Percentiles rank a stretch among this genome's conserved stretches.
These are phyloP conservation scores for Phylloscopus trochiloides DNA, from an alignment of 2,113 vertebrate species.

Conservation along the genomic window DNA sequence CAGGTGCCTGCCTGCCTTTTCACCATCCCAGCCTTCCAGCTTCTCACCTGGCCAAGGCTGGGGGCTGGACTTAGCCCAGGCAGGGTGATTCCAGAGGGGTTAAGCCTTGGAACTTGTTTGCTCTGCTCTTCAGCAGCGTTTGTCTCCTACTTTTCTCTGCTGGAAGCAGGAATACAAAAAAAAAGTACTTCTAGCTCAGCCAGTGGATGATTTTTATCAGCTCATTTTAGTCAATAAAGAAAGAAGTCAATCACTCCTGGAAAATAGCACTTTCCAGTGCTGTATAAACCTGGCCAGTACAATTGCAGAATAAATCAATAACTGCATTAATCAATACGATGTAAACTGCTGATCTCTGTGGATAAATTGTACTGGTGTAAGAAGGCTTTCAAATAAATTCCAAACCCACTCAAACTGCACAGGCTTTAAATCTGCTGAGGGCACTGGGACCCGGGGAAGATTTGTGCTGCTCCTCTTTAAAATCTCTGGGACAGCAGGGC, in stretches of 20 bases:
- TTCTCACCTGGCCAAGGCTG: not conserved
- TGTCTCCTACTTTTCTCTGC: not conserved
- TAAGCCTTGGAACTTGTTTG: not conserved
- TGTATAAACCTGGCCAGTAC: conserved; percentile 7
- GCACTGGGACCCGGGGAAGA: not conserved
- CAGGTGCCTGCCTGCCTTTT: not conserved
- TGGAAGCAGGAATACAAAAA: conserved; percentile 5
- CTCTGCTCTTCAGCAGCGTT: not conserved
- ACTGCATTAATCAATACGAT: conserved; percentile 61
- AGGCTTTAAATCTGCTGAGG: conserved; percentile 37
- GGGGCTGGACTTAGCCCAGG: not conserved
- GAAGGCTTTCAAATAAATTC: conserved; percentile 57
- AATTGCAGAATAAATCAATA: conserved; percentile 56
- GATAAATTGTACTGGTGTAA: conserved; percentile 53
- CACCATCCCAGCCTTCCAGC: not conserved
- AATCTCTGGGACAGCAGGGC: not conserved
- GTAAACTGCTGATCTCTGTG: conserved; percentile 68
- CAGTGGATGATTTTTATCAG: conserved; percentile 57
- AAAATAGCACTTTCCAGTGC: conserved; percentile 22
- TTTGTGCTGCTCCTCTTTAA: conserved; percentile 12
- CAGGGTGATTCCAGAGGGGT: not conserved
- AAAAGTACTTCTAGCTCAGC: not conserved
- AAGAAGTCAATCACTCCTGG: conserved; percentile 65
- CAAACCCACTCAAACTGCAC: conserved; percentile 30
- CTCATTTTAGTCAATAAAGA: conserved; percentile 72